phyloP scores from a whole-genome alignment of 2,888 invertebrate species.

The Rotaria socialis region DNA sequence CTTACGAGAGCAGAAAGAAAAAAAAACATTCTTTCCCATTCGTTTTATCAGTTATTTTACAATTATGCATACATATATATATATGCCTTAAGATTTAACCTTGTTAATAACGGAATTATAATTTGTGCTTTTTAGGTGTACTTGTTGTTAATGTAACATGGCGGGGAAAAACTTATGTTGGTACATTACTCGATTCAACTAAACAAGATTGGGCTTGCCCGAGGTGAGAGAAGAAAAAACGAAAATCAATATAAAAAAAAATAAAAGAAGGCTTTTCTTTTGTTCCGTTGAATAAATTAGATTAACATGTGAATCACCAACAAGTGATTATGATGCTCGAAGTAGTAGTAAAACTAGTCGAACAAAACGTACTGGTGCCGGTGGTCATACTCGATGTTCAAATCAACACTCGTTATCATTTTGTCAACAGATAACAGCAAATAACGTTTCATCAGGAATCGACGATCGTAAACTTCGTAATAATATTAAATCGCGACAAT shows the following conservation, averaged over 20 bases:
- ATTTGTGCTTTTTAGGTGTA: slow-evolving; percentile 65
- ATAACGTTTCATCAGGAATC: background rate
- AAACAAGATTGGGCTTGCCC: slow-evolving; percentile 44
- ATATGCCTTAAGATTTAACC: background rate
- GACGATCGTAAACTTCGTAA: slow-evolving; percentile 30
- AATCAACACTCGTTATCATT: background rate
- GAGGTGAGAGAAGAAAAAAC: background rate
- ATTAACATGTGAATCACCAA: slow-evolving; percentile 37
- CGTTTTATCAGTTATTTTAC: background rate
- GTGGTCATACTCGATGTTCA: background rate
- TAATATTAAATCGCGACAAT: slow-evolving; percentile 29
- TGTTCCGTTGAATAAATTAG: background rate
- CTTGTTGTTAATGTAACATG: slow-evolving; percentile 96
- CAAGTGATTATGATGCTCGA: slow-evolving; percentile 27
- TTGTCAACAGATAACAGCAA: background rate
- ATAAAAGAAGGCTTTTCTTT: background rate
- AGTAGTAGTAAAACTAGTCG: slow-evolving; percentile 24
- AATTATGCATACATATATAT: background rate
- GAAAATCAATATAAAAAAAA: background rate
- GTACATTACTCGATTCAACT: slow-evolving; percentile 75
- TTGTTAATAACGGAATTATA: too few relatives aligned
- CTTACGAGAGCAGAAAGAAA: background rate
- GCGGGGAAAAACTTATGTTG: slow-evolving; percentile 96
- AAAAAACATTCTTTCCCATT: background rate
- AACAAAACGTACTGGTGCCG: slow-evolving; percentile 5